These are phyloP conservation scores for Patella ulyssiponensis DNA, from an alignment of 2,888 invertebrate genomes.

Conservation along the genomic window DNA sequence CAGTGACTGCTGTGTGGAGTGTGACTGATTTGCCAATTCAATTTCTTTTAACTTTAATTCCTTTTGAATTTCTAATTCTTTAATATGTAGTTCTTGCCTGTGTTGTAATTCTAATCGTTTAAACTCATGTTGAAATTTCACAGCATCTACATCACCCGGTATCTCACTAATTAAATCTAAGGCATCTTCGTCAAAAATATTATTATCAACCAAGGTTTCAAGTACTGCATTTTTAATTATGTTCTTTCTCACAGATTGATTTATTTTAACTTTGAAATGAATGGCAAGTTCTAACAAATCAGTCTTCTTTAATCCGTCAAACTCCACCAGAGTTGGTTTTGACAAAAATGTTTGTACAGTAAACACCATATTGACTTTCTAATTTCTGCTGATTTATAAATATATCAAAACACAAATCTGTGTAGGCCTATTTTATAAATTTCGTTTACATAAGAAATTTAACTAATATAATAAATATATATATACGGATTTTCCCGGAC, in stretches of 20 bases:
- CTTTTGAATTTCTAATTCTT: not conserved
- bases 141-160: not conserved
- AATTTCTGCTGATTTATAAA: too few relatives aligned
- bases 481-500: not conserved
- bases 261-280: slow-evolving; percentile 5
- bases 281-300: not conserved
- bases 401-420: too few relatives aligned
- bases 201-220: not conserved
- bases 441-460: not conserved
- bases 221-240: not conserved
- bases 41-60: not conserved
- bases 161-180: not conserved
- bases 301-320: not conserved
- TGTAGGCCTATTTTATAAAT: too few relatives aligned
- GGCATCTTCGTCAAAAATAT: not conserved
- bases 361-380: not conserved
- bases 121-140: not conserved
- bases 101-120: not conserved
- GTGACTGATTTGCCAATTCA: not conserved
- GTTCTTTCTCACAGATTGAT: not conserved
- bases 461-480: not conserved
- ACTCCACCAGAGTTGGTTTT: not conserved
- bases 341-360: not conserved
- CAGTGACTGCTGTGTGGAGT: not conserved
- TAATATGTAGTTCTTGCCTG: not conserved